Evolutionary conservation across 2,797 vertebrate species (phyloP).

Genomic region (Scleropages formosus): DNA sequence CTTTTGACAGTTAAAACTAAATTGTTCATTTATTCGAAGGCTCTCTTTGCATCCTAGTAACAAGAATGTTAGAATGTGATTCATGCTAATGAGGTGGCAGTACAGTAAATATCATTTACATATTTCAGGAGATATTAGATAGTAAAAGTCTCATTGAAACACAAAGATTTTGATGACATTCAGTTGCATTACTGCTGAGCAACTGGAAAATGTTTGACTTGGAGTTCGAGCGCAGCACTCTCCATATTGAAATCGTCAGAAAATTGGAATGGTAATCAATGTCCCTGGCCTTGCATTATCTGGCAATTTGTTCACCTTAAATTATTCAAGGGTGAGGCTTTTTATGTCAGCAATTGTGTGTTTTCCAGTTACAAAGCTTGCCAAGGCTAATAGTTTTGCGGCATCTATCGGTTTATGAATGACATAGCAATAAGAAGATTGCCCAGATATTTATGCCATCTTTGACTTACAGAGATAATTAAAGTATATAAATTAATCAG

Average conservation of each 20-base stretch:
- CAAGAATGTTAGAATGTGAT: not conserved
- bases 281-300: constrained; percentile 75
- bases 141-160: too few relatives aligned
- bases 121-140: not conserved
- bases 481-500: constrained; percentile 99
- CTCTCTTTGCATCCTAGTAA: not conserved
- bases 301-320: constrained; percentile 83
- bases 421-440: constrained; percentile 99
- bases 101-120: not conserved
- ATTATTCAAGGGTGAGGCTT: constrained; percentile 82
- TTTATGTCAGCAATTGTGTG: constrained; percentile 71
- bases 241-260: constrained; percentile 55
- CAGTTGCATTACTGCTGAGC: too few relatives aligned
- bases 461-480: constrained; percentile 98
- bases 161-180: too few relatives aligned
- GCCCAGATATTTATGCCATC: constrained; percentile 99
- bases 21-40: not conserved
- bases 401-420: constrained; percentile 96
- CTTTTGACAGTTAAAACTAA: not conserved
- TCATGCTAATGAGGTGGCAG: not conserved
- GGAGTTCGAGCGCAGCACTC: constrained; percentile 44
- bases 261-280: constrained; percentile 58
- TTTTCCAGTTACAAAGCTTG: constrained; percentile 78
- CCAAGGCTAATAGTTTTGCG: constrained; percentile 87
- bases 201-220: too few relatives aligned